phyloP scores from a whole-genome alignment of 2,797 vertebrate species.

The Eutrigla gurnardus region DNA sequence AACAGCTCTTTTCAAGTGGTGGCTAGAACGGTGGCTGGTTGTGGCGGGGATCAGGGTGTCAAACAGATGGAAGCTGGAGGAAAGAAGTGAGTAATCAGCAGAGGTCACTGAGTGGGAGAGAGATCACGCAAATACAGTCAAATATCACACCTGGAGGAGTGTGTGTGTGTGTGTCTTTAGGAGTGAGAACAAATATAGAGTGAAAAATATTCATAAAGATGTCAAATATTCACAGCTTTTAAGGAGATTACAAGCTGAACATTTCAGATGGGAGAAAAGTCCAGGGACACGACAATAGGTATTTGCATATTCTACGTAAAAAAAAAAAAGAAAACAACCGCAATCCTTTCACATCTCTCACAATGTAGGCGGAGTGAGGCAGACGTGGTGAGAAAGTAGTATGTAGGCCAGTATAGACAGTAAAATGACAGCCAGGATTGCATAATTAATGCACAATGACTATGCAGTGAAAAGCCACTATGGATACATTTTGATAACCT shows the following conservation, averaged over 20 bases:
- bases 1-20: conserved; percentile 31
- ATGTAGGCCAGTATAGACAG: background rate
- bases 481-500: conserved; percentile 27
- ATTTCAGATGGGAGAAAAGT: background rate
- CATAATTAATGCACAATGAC: background rate
- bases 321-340: too few species aligned
- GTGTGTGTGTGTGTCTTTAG: background rate
- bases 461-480: background rate
- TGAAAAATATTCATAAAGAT: background rate
- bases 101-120: conserved; percentile 28
- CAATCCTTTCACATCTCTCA: background rate
- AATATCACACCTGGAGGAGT: conserved; percentile 18
- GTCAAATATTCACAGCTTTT: background rate
- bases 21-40: conserved; percentile 15
- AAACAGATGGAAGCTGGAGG: conserved; percentile 29
- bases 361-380: background rate
- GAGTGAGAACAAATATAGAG: too few species aligned
- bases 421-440: background rate
- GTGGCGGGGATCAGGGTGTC: conserved; percentile 18
- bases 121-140: background rate
- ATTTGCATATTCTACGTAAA: background rate
- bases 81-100: conserved; percentile 44
- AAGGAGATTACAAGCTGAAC: background rate
- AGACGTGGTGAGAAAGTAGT: conserved; percentile 1
- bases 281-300: background rate